A percentile compares a stretch with the other conserved stretches of the same genome.
These are phyloP conservation scores for Galagoides demidoff DNA, from an alignment of 2,797 vertebrate species.

Conservation along the genomic window DNA sequence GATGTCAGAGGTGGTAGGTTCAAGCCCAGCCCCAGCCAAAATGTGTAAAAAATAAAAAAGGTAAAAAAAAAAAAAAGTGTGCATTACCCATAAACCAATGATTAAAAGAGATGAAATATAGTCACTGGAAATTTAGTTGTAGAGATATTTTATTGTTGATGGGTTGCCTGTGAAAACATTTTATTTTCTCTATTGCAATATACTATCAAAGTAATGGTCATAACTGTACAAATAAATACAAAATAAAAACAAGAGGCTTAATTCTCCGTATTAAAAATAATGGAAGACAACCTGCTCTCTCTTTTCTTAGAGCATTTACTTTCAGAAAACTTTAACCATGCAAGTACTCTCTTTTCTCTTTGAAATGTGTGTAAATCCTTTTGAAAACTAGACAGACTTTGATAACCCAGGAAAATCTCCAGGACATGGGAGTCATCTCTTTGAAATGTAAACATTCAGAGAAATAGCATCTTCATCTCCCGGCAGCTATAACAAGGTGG, in stretches of 20 bases:
- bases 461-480: neutral
- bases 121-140: neutral
- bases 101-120: neutral
- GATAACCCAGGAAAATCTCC: neutral
- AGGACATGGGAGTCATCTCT: neutral
- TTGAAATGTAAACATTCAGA: slow-evolving; percentile 10
- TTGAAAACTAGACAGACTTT: neutral
- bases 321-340: neutral
- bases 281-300: neutral
- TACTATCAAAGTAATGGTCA: neutral
- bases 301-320: neutral
- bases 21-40: no score
- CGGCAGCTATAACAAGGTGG: neutral
- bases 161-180: neutral
- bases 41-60: no score
- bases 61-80: neutral
- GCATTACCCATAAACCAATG: neutral
- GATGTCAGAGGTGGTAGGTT: no score
- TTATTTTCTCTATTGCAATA: neutral
- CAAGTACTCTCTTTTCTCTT: neutral
- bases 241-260: neutral
- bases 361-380: slow-evolving; percentile 2
- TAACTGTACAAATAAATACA: neutral
- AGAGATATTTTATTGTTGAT: neutral
- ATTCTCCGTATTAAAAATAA: neutral